phyloP scores from a whole-genome alignment of 2,888 invertebrate species.

The Nebria salina region DNA sequence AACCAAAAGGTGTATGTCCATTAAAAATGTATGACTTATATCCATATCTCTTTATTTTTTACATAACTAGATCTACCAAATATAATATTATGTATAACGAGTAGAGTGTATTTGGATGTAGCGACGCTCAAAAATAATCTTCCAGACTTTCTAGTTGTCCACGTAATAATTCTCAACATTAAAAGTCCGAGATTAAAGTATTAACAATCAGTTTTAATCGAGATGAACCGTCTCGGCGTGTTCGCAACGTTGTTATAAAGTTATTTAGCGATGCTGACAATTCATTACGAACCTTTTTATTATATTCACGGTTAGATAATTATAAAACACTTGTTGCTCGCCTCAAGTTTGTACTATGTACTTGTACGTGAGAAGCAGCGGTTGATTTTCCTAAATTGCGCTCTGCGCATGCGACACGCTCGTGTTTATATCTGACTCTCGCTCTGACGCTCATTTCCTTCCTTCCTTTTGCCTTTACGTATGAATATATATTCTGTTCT shows the following conservation, averaged over 20 bases:
- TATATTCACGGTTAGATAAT: slow-evolving; percentile 43
- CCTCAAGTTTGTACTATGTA: background rate
- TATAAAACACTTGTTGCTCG: slow-evolving; percentile 44
- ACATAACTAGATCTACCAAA: too few relatives aligned
- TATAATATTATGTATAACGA: background rate
- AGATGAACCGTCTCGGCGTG: background rate
- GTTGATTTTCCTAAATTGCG: background rate
- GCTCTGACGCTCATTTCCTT: background rate
- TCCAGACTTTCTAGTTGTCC: background rate
- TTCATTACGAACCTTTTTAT: slow-evolving; percentile 41
- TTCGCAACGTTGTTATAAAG: slow-evolving; percentile 16
- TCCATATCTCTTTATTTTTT: too few relatives aligned
- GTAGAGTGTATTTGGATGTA: background rate
- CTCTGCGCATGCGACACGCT: background rate
- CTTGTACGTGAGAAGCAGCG: slow-evolving; percentile 6
- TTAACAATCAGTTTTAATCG: background rate
- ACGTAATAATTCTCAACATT: background rate
- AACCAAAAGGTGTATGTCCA: too few relatives aligned
- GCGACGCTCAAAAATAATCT: background rate
- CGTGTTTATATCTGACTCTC: background rate
- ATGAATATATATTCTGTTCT: background rate
- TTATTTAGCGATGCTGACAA: slow-evolving; percentile 29
- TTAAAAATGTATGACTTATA: too few relatives aligned
- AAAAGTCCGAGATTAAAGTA: background rate
- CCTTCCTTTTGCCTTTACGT: background rate